Conservation (phyloP, 2,888 invertebrate genomes). For the Drosophila atroscutellata region DNA sequence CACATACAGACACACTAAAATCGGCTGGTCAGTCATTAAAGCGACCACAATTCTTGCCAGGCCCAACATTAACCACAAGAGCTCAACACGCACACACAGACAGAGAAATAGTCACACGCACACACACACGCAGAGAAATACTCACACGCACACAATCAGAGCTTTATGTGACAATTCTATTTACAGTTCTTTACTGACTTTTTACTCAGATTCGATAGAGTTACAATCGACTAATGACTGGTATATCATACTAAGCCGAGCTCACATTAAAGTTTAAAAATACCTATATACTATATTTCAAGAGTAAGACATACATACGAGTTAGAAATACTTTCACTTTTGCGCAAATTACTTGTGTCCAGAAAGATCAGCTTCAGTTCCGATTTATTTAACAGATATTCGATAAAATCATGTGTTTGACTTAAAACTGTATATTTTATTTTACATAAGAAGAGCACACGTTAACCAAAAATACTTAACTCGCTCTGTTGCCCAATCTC, state of each 20-base stretch:
- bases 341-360: neutral
- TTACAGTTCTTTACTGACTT: no score
- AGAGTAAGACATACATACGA: neutral
- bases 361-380: neutral
- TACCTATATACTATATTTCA: neutral
- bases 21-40: conserved; percentile 41
- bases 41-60: conserved; percentile 46
- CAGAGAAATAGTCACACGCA: neutral
- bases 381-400: neutral
- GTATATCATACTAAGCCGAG: neutral
- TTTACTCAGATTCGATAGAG: conserved; percentile 21
- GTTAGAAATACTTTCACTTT: neutral
- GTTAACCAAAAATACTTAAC: neutral
- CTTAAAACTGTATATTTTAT: neutral
- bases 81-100: neutral
- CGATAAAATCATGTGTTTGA: neutral
- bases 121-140: neutral
- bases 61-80: conserved; percentile 37
- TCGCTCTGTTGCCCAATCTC: neutral
- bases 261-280: neutral
- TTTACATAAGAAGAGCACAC: neutral
- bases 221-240: neutral
- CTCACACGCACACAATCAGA: neutral
- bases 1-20: conserved; percentile 3
- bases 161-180: conserved; percentile 26